Evolutionary conservation across 2,113 vertebrate genomes (phyloP).

Genomic region (Mormoops blainvillei): DNA sequence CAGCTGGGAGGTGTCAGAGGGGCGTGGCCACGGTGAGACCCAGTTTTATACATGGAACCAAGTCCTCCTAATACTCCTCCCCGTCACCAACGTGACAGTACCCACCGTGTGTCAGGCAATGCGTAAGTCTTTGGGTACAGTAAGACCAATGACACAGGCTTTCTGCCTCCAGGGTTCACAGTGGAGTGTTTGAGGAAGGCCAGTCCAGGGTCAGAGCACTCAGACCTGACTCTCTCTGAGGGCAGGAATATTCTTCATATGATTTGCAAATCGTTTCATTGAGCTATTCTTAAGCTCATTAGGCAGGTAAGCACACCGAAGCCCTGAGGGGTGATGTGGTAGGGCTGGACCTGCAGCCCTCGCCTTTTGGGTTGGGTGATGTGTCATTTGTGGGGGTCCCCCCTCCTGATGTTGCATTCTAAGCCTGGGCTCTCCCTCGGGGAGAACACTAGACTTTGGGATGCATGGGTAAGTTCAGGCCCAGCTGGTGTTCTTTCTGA

Average conservation of each 20-base stretch:
- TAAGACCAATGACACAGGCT: not conserved
- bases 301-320: not conserved
- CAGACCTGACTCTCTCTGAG: not conserved
- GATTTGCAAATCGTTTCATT: not conserved
- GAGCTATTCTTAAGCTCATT: not conserved
- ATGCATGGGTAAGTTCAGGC: too few species aligned
- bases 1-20: not conserved
- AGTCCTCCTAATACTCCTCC: fast-evolving
- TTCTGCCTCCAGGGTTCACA: fast-evolving
- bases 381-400: not conserved
- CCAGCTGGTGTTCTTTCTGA: not conserved
- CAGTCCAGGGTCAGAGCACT: not conserved
- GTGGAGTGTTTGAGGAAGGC: not conserved
- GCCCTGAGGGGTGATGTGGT: not conserved
- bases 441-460: not conserved
- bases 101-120: too few species aligned
- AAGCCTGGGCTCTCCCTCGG: not conserved
- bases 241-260: not conserved
- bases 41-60: not conserved
- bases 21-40: fast-evolving
- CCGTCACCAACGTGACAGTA: fast-evolving
- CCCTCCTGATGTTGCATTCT: not conserved
- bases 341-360: not conserved
- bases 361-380: not conserved
- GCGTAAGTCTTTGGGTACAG: not conserved